Percentiles rank a stretch among this genome's conserved stretches.
Evolutionary conservation across 2,797 vertebrate species (phyloP).

Genomic region (Octomys mimax): DNA sequence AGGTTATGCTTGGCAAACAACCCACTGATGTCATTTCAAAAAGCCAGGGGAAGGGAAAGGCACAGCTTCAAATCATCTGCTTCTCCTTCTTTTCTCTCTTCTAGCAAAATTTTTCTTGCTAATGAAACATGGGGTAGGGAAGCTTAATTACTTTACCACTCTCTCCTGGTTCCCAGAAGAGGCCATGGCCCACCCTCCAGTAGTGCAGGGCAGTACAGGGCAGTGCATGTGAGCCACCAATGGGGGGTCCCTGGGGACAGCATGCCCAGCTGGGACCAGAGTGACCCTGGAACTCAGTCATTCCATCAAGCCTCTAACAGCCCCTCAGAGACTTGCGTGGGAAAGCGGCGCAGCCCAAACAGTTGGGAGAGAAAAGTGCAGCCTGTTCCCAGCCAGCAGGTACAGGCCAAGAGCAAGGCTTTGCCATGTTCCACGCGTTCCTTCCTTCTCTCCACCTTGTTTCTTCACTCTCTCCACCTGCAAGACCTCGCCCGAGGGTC

Average conservation of each 20-base stretch:
- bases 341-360: not conserved
- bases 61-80: constrained; percentile 46
- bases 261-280: constrained; percentile 69
- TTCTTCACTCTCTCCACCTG: not conserved
- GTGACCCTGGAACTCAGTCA: not conserved
- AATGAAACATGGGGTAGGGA: not conserved
- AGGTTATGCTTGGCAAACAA: constrained; percentile 78
- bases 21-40: constrained; percentile 70
- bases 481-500: not conserved
- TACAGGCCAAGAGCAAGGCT: not conserved
- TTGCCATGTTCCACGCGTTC: not conserved
- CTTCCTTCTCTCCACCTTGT: not conserved
- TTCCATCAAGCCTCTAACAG: not conserved
- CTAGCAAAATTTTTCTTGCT: constrained; percentile 37
- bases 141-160: constrained; percentile 71
- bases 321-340: not conserved
- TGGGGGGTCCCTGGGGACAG: not conserved
- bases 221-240: not conserved
- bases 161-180: constrained; percentile 67
- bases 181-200: constrained; percentile 23
- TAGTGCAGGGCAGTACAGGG: not conserved
- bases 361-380: not conserved
- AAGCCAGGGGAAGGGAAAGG: constrained; percentile 46
- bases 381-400: not conserved
- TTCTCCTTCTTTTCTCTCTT: constrained; percentile 56